These are phyloP conservation scores for Holacanthus passer DNA, from an alignment of 2,113 vertebrate species.

Conservation along the genomic window DNA sequence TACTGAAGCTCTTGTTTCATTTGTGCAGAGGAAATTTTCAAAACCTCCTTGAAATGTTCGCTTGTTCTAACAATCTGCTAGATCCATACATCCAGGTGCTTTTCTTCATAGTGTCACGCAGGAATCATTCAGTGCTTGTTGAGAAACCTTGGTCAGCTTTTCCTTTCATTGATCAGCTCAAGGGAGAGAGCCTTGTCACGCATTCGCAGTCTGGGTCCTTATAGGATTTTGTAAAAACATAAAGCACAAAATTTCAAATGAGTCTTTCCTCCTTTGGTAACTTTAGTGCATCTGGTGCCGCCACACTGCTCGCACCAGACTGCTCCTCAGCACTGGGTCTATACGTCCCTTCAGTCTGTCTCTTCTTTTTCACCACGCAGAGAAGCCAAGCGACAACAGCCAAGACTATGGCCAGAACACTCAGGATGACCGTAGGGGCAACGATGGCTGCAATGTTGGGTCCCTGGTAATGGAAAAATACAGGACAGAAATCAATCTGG, in stretches of 20 bases:
- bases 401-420: slow-evolving; percentile 78
- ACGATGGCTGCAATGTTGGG: slow-evolving; percentile 86
- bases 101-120: slow-evolving; percentile 8
- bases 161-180: background rate
- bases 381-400: slow-evolving; percentile 79
- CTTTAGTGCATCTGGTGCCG: slow-evolving; percentile 86
- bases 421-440: slow-evolving; percentile 85
- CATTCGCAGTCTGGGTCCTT: background rate
- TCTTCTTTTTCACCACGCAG: slow-evolving; percentile 88
- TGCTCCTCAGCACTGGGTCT: slow-evolving; percentile 91
- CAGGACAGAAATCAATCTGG: background rate
- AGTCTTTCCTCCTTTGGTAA: slow-evolving; percentile 93
- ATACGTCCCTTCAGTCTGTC: slow-evolving; percentile 93
- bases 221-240: background rate
- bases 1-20: slow-evolving; percentile 56
- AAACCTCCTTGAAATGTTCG: slow-evolving; percentile 40
- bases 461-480: slow-evolving; percentile 45
- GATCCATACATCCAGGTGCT: slow-evolving; percentile 12
- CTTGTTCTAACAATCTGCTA: slow-evolving; percentile 18
- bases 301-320: slow-evolving; percentile 82
- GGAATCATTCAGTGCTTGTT: slow-evolving; percentile 29
- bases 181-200: background rate
- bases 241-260: slow-evolving; percentile 79
- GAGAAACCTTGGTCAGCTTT: slow-evolving; percentile 18
- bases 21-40: slow-evolving; percentile 37